Evolutionary conservation across 2,888 invertebrate genomes (phyloP).

Genomic region (Drosophila atripex): DNA sequence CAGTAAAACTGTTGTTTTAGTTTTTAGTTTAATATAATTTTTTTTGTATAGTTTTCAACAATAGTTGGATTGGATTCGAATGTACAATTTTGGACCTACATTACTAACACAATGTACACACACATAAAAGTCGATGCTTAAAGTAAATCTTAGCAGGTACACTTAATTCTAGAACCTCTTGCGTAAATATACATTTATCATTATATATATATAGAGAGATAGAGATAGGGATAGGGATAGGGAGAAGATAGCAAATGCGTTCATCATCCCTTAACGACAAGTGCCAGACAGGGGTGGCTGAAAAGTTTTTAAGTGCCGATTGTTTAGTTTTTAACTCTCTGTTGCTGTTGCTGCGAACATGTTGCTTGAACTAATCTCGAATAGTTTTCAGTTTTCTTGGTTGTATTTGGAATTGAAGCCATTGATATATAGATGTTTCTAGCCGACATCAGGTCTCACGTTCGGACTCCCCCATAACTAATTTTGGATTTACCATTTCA

Average conservation of each 20-base stretch:
- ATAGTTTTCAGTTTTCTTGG: slow-evolving; percentile 49
- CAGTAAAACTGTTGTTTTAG: neutral
- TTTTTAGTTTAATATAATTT: slow-evolving; percentile 57
- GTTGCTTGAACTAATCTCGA: slow-evolving; percentile 60
- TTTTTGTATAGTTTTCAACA: slow-evolving; percentile 43
- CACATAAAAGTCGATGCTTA: slow-evolving; percentile 65
- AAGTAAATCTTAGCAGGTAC: slow-evolving; percentile 64
- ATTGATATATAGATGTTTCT: slow-evolving; percentile 47
- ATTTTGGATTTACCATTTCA: slow-evolving; percentile 7
- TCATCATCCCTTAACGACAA: slow-evolving; percentile 48
- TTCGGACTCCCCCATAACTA: slow-evolving; percentile 25
- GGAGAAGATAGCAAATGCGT: slow-evolving; percentile 34
- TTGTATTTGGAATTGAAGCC: slow-evolving; percentile 73
- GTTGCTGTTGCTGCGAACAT: slow-evolving; percentile 20
- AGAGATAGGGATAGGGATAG: slow-evolving; percentile 32
- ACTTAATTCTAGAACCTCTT: slow-evolving; percentile 77
- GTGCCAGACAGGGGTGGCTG: slow-evolving; percentile 26
- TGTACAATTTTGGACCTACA: slow-evolving; percentile 68
- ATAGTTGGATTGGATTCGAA: slow-evolving; percentile 60
- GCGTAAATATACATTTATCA: slow-evolving; percentile 53
- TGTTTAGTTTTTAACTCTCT: slow-evolving; percentile 18
- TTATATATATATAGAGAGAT: slow-evolving; percentile 34
- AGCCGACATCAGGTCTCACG: slow-evolving; percentile 40
- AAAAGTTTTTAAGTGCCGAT: slow-evolving; percentile 19
- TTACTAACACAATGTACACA: slow-evolving; percentile 76